Conservation (phyloP, 2,113 vertebrate genomes). For the Leptosomus discolor region DNA sequence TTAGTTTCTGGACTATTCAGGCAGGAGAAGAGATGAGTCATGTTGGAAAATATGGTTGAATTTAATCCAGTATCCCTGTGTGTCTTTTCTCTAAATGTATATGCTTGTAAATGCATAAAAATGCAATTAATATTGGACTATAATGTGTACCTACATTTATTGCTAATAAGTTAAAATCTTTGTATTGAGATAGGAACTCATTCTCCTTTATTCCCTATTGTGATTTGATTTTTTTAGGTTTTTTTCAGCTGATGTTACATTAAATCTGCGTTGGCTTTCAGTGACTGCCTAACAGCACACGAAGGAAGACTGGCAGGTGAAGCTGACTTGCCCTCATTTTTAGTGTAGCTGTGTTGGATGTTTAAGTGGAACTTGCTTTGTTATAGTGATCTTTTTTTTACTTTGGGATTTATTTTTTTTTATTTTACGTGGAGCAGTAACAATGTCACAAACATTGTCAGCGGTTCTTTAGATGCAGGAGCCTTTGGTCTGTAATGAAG, state of each 20-base stretch:
- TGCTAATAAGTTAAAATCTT: background rate
- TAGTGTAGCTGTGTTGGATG: background rate
- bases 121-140: background rate
- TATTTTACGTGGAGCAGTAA: background rate
- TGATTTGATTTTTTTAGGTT: background rate
- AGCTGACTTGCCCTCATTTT: background rate
- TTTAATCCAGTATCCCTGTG: background rate
- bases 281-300: background rate
- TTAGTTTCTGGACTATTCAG: background rate
- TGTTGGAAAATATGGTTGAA: background rate
- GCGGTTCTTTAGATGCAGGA: background rate
- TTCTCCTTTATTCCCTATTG: background rate
- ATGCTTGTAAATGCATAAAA: background rate
- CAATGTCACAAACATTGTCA: background rate
- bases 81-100: background rate
- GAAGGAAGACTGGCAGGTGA: background rate
- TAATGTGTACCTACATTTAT: background rate
- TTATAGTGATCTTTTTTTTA: background rate
- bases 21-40: background rate
- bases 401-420: background rate
- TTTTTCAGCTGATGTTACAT: background rate
- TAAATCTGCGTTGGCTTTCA: background rate
- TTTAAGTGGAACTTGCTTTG: background rate
- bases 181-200: background rate
- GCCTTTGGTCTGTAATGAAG: background rate